A percentile compares a stretch with the other conserved stretches of the same genome.
These are phyloP conservation scores for Microtus montanus DNA, from an alignment of 2,113 vertebrate species.

Conservation along the genomic window DNA sequence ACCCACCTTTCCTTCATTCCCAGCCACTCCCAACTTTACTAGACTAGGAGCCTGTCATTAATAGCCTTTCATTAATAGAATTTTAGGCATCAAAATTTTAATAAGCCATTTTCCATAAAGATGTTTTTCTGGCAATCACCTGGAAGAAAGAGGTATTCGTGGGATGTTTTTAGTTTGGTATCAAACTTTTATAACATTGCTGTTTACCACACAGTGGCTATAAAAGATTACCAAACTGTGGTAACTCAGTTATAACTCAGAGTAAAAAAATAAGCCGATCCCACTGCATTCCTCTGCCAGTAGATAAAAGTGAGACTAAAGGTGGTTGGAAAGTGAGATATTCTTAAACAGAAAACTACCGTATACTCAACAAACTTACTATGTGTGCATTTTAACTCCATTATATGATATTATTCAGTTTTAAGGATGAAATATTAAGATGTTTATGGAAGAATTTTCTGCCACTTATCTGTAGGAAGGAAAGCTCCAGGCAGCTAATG, in stretches of 20 bases:
- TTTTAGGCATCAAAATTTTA: not conserved
- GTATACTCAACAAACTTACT: constrained; percentile 27
- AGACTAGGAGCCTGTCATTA: not conserved
- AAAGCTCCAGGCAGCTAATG: constrained; percentile 48
- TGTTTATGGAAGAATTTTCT: constrained; percentile 49
- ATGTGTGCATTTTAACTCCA: constrained; percentile 29
- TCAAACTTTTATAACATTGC: not conserved
- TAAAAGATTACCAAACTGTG: constrained; percentile 10
- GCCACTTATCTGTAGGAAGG: constrained; percentile 17
- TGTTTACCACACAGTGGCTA: not conserved
- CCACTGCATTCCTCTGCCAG: constrained; percentile 9
- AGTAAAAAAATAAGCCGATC: not conserved
- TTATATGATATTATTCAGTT: constrained; percentile 6
- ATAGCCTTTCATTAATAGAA: not conserved
- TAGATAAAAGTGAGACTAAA: not conserved
- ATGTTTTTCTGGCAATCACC: not conserved
- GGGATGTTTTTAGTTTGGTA: constrained; percentile 14
- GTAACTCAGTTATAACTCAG: not conserved
- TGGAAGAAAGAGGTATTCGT: not conserved
- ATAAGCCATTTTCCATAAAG: not conserved
- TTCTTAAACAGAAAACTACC: constrained; percentile 3
- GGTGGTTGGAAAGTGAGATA: not conserved
- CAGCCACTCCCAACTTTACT: not conserved
- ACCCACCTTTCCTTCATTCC: not conserved
- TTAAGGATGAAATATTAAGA: constrained; percentile 41